Conservation (phyloP, 2,888 invertebrate genomes). For the Oscheius myriophilus region DNA sequence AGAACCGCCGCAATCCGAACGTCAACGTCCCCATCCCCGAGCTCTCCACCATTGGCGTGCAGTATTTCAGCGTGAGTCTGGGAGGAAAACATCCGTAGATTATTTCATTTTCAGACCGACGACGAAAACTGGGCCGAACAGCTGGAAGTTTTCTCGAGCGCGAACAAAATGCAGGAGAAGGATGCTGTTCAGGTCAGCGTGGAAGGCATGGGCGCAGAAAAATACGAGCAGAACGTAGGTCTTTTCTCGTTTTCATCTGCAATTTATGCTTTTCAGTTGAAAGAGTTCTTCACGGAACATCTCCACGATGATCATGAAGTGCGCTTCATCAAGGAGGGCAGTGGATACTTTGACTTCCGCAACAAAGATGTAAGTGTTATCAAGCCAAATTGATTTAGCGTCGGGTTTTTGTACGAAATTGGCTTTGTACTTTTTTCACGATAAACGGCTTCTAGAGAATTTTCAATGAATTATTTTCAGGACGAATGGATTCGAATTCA, state of each 20-base stretch:
- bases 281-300: constrained; percentile 89
- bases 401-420: too few relatives aligned
- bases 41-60: constrained; percentile 18
- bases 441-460: too few relatives aligned
- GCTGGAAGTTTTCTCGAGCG: not conserved
- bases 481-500: constrained; percentile 93
- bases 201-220: not conserved
- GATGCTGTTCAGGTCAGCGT: not conserved
- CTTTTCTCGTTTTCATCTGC: not conserved
- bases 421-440: too few relatives aligned
- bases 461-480: constrained; percentile 67
- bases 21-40: constrained; percentile 1
- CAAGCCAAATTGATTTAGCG: not conserved
- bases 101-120: constrained; percentile 6
- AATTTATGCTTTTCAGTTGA: constrained; percentile 68
- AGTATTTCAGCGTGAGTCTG: constrained; percentile 2
- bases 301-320: constrained; percentile 96
- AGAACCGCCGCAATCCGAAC: constrained; percentile 16
- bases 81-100: too few relatives aligned
- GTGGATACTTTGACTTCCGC: constrained; percentile 94
- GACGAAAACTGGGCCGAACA: not conserved
- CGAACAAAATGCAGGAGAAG: not conserved
- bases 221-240: not conserved
- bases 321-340: constrained; percentile 83
- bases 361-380: constrained; percentile 73